Evolutionary conservation across 2,797 vertebrate species (phyloP).

Genomic region (Danio tinwini): DNA sequence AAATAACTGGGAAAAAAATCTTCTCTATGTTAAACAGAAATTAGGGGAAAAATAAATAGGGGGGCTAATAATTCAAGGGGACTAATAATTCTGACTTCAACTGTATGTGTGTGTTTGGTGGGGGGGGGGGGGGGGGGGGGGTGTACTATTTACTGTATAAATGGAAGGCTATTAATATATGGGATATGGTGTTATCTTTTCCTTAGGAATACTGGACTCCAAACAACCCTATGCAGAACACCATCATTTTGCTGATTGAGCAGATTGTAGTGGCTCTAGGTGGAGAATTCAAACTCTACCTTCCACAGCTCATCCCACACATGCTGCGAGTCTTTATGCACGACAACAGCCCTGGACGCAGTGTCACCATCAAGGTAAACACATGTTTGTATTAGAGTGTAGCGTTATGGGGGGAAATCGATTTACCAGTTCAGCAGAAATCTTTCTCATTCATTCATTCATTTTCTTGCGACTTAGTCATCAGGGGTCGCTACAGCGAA

Average conservation of each 20-base stretch:
- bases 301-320: constrained; percentile 97
- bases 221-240: constrained; percentile 99
- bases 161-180: not conserved
- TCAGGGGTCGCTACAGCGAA: no score
- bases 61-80: no score
- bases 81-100: no score
- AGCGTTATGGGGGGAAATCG: not conserved
- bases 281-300: constrained; percentile 97
- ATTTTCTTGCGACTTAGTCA: not conserved
- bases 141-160: not conserved
- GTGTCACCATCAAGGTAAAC: constrained; percentile 95
- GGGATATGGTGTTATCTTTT: constrained; percentile 32
- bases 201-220: constrained; percentile 97
- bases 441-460: not conserved
- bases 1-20: no score
- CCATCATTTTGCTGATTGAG: constrained; percentile 96
- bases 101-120: not conserved
- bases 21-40: no score
- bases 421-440: not conserved
- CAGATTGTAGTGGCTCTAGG: constrained; percentile 97
- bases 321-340: constrained; percentile 99
- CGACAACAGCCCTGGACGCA: constrained; percentile 91
- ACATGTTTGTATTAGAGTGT: not conserved
- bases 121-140: no score
- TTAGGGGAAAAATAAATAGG: no score